Percentiles rank a stretch among this genome's conserved stretches.
phyloP scores from a whole-genome alignment of 1,140 invertebrate genomes.

The Rhopalosiphum padi region DNA sequence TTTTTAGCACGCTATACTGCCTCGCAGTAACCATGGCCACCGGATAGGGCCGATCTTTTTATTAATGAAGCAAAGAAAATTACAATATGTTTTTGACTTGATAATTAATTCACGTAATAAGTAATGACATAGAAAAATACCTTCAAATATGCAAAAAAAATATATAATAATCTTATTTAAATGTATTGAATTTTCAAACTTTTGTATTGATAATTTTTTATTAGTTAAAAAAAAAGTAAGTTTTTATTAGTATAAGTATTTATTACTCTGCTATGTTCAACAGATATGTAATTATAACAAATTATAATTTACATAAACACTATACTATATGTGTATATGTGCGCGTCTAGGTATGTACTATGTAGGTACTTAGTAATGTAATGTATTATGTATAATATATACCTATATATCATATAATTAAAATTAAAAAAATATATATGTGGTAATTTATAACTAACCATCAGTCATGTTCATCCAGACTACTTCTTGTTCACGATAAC shows the following conservation, averaged over 20 bases:
- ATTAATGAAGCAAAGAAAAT: no score
- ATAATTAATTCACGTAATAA: not conserved
- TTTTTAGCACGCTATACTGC: no score
- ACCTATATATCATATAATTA: not conserved
- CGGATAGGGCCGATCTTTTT: no score
- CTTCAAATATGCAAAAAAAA: not conserved
- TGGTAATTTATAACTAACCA: constrained; percentile 65
- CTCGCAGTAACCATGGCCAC: no score
- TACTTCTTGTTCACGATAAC: constrained; percentile 64
- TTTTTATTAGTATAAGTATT: not conserved
- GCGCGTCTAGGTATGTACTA: no score
- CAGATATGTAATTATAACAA: no score
- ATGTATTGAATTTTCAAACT: not conserved
- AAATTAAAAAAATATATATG: not conserved
- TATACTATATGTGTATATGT: no score
- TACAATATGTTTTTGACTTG: no score
- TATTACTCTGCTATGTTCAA: no score
- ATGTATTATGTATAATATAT: not conserved
- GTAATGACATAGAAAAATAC: not conserved
- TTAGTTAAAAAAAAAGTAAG: no score
- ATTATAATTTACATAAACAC: not conserved
- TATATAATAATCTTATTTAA: not conserved
- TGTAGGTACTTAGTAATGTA: not conserved
- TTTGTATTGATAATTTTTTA: not conserved
- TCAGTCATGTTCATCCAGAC: constrained; percentile 80